Evolutionary conservation across 2,888 invertebrate genomes (phyloP).

Genomic region (Eupeodes luniger): DNA sequence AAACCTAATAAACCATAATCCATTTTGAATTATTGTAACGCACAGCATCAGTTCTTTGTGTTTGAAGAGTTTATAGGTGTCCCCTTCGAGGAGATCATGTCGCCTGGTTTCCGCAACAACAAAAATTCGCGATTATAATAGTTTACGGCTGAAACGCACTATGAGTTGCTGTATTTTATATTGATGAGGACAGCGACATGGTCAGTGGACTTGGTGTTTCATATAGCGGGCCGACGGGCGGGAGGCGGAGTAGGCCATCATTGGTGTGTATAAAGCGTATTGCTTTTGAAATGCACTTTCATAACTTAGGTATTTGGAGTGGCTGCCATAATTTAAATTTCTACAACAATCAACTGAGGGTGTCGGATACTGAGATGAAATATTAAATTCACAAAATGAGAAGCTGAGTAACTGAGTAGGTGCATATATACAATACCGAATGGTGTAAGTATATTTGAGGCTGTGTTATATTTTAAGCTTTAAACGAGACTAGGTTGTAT

Average conservation of each 20-base stretch:
- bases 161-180: slow-evolving; percentile 24
- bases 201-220: no score
- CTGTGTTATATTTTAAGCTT: no score
- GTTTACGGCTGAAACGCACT: slow-evolving; percentile 52
- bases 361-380: slow-evolving; percentile 71
- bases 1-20: slow-evolving; percentile 84
- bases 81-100: slow-evolving; percentile 71
- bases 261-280: slow-evolving; percentile 24
- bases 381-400: slow-evolving; percentile 49
- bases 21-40: slow-evolving; percentile 84
- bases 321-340: slow-evolving; percentile 82
- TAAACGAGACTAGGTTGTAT: no score
- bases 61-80: slow-evolving; percentile 71
- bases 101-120: slow-evolving; percentile 68
- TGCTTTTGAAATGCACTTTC: slow-evolving; percentile 43
- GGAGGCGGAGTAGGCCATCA: slow-evolving; percentile 52
- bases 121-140: slow-evolving; percentile 59
- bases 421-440: no score
- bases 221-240: background rate
- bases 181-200: background rate
- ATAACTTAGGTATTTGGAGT: slow-evolving; percentile 72
- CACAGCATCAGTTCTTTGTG: slow-evolving; percentile 74
- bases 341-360: slow-evolving; percentile 81
- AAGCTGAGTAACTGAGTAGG: slow-evolving; percentile 6
- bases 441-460: no score